Evolutionary conservation across 2,113 vertebrate species (phyloP).

Genomic region (Spea multiplicata): DNA sequence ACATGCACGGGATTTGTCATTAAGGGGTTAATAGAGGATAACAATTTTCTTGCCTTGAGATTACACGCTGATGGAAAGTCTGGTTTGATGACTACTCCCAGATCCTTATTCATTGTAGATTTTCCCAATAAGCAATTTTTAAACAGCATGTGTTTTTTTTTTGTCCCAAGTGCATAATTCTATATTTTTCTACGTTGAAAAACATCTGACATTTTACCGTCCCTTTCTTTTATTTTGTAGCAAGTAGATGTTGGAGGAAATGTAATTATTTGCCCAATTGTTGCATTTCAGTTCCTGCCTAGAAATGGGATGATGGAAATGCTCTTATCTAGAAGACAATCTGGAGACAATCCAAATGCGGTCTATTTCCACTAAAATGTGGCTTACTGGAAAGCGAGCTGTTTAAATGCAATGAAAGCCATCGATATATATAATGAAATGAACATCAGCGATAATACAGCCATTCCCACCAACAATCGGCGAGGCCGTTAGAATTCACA

Average conservation of each 20-base stretch:
- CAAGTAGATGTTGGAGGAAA: neutral
- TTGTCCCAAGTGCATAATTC: too few relatives aligned
- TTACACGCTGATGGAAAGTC: too few relatives aligned
- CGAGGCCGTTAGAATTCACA: neutral
- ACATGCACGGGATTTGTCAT: too few relatives aligned
- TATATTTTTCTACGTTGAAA: too few relatives aligned
- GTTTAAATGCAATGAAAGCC: neutral
- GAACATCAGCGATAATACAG: conserved; percentile 23
- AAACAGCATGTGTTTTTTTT: too few relatives aligned
- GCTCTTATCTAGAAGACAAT: neutral
- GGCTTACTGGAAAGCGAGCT: neutral
- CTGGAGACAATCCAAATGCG: conserved; percentile 42
- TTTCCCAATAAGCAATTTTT: too few relatives aligned
- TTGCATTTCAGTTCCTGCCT: neutral
- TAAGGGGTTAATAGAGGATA: too few relatives aligned
- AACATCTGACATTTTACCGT: too few relatives aligned
- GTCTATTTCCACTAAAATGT: neutral
- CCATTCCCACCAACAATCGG: neutral
- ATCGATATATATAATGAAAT: conserved; percentile 17
- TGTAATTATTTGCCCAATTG: neutral
- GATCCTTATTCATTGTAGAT: too few relatives aligned
- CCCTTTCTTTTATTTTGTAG: too few relatives aligned
- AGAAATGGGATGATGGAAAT: neutral
- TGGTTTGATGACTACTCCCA: too few relatives aligned
- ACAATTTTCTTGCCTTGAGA: too few relatives aligned